These are phyloP conservation scores for Trissolcus japonicus DNA, from an alignment of 2,888 invertebrate species.

Conservation along the genomic window DNA sequence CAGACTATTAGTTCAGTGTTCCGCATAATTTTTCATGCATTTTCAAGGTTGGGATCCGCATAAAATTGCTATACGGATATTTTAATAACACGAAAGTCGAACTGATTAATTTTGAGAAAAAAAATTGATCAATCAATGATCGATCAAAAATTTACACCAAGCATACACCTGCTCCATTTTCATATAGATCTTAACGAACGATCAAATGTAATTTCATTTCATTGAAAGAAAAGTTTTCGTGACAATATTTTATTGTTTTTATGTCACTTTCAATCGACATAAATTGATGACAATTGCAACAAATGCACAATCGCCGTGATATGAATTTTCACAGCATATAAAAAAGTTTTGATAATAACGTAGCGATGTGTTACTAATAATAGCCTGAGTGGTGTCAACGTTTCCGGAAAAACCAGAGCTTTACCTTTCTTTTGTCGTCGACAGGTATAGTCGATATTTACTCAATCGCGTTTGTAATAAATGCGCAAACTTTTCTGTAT, in stretches of 20 bases:
- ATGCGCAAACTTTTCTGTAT: conserved; percentile 35
- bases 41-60: conserved; percentile 33
- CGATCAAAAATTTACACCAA: too few species aligned
- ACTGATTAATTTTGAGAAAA: too few species aligned
- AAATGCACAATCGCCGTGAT: conserved; percentile 6
- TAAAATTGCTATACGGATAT: conserved; percentile 16
- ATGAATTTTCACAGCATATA: too few species aligned
- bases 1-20: conserved; percentile 24
- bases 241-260: too few species aligned
- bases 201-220: too few species aligned
- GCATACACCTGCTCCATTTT: too few species aligned
- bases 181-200: too few species aligned
- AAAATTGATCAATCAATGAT: too few species aligned
- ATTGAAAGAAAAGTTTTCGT: too few species aligned
- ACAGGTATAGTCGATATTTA: conserved; percentile 38
- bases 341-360: too few species aligned
- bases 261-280: too few species aligned
- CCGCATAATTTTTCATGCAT: conserved; percentile 43
- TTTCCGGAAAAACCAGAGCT: conserved; percentile 33
- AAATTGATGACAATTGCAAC: conserved; percentile 2
- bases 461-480: conserved; percentile 32
- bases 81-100: conserved; percentile 14
- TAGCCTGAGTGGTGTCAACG: conserved; percentile 27
- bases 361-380: conserved; percentile 18
- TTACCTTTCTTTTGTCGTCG: conserved; percentile 17